phyloP scores from a whole-genome alignment of 2,113 vertebrate species.

The Albula goreensis region DNA sequence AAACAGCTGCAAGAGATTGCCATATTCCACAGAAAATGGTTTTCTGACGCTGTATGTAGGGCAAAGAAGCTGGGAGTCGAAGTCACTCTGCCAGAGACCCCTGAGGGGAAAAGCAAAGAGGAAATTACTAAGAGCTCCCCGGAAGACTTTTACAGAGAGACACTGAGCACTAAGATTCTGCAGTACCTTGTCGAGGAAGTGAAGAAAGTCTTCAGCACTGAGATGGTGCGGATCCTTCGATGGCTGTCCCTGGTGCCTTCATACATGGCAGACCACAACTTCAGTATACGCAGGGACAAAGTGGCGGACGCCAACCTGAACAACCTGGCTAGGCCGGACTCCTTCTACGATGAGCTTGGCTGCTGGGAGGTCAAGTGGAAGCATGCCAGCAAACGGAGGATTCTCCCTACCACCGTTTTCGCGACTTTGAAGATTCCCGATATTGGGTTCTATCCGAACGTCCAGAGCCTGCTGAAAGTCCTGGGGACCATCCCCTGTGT shows the following conservation, averaged over 20 bases:
- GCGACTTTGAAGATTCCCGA: conserved; percentile 75
- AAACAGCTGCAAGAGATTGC: conserved; percentile 75
- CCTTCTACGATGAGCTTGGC: conserved; percentile 76
- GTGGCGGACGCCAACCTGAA: conserved; percentile 76
- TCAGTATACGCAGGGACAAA: conserved; percentile 77
- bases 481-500: conserved; percentile 75
- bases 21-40: conserved; percentile 75
- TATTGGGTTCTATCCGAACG: conserved; percentile 76
- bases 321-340: conserved; percentile 73
- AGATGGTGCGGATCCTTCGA: conserved; percentile 76
- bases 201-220: conserved; percentile 72
- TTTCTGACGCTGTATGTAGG: conserved; percentile 69
- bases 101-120: conserved; percentile 38
- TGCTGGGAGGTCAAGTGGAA: conserved; percentile 79
- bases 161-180: conserved; percentile 66
- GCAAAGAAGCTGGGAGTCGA: conserved; percentile 73
- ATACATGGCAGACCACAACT: conserved; percentile 79
- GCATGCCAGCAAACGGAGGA: conserved; percentile 75
- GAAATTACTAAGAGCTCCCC: conserved; percentile 52
- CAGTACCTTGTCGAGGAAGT: conserved; percentile 74
- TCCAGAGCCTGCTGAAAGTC: conserved; percentile 74
- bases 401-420: conserved; percentile 73
- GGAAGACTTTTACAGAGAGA: conserved; percentile 73
- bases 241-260: conserved; percentile 76
- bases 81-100: conserved; percentile 56